Conservation (phyloP, 2,797 vertebrate genomes). For the Cossypha niveicapilla region DNA sequence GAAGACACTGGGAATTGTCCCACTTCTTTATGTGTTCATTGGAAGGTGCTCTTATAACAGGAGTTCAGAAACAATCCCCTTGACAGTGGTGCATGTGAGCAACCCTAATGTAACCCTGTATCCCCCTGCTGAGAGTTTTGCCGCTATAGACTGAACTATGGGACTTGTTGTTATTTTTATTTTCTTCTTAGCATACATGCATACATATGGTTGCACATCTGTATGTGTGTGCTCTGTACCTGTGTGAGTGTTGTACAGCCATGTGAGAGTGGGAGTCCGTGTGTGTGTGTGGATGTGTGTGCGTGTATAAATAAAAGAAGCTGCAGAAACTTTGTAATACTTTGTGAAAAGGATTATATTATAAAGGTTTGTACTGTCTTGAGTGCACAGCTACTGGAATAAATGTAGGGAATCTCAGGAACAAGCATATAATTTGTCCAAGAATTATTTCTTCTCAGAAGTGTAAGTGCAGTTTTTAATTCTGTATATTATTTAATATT, state of each 20-base stretch:
- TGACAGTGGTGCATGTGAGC: conserved; percentile 54
- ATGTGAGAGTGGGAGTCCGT: conserved; percentile 66
- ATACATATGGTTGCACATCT: conserved; percentile 70
- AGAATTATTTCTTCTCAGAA: conserved; percentile 83
- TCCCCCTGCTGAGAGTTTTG: conserved; percentile 57
- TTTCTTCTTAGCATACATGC: conserved; percentile 64
- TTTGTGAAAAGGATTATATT: conserved; percentile 85
- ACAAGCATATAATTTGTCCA: conserved; percentile 84
- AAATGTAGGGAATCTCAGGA: conserved; percentile 87
- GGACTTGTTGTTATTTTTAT: conserved; percentile 58
- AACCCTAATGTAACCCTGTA: conserved; percentile 20
- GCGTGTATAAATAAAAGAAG: conserved; percentile 73
- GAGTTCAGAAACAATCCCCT: conserved; percentile 49
- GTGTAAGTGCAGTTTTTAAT: conserved; percentile 85
- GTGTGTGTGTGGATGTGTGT: background rate
- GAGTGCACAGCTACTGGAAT: conserved; percentile 87
- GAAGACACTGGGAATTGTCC: background rate
- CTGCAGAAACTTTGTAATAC: conserved; percentile 85
- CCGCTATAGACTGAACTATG: conserved; percentile 70
- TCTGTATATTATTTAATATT: conserved; percentile 87
- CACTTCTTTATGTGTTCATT: background rate
- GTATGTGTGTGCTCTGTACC: conserved; percentile 76
- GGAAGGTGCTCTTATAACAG: conserved; percentile 1
- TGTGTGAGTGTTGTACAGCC: conserved; percentile 77
- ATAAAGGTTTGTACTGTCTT: conserved; percentile 85